Conservation (phyloP, 2,797 vertebrate genomes). For the Mergus octosetaceus region DNA sequence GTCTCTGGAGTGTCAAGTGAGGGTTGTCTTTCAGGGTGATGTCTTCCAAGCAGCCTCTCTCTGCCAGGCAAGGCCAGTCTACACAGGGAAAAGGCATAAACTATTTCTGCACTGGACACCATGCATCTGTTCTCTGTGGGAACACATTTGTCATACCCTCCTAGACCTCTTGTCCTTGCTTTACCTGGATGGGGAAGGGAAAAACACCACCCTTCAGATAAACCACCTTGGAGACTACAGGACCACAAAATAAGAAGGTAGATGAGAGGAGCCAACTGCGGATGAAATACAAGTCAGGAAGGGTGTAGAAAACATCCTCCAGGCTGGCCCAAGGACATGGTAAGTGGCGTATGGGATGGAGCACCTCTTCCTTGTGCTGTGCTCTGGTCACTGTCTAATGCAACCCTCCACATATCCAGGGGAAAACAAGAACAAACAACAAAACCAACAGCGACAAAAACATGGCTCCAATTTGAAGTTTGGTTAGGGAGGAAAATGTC, state of each 20-base stretch:
- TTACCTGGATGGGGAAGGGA: background rate
- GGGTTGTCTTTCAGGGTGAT: background rate
- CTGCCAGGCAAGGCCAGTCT: background rate
- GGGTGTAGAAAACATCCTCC: background rate
- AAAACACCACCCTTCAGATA: background rate
- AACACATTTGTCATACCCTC: background rate
- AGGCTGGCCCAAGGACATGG: background rate
- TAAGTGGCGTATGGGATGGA: background rate
- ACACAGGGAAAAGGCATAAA: background rate
- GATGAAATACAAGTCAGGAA: background rate
- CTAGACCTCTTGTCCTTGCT: background rate
- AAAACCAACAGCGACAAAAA: background rate
- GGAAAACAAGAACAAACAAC: background rate
- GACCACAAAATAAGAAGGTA: background rate
- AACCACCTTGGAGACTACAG: background rate
- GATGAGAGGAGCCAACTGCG: background rate
- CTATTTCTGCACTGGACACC: background rate
- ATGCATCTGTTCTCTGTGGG: background rate
- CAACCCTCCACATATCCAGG: background rate
- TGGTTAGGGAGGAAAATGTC: background rate
- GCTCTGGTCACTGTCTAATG: background rate
- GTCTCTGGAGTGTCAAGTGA: background rate
- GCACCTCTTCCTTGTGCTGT: background rate
- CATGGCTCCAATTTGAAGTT: background rate
- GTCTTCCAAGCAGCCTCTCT: background rate